phyloP scores from a whole-genome alignment of 2,888 invertebrate genomes.

The Acanthococcus lagerstroemiae region DNA sequence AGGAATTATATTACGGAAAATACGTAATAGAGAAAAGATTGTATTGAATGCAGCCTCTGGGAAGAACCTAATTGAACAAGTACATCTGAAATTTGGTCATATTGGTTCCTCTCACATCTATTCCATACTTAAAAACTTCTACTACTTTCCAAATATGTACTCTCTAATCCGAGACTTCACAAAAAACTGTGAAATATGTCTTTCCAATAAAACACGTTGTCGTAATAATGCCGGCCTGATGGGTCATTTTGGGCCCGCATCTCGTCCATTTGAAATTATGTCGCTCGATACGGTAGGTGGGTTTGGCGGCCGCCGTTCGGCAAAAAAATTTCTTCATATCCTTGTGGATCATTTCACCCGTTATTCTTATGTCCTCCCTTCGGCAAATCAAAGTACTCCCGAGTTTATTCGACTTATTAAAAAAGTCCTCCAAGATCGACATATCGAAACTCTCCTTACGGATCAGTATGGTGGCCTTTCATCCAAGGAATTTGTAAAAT shows the following conservation, averaged over 20 bases:
- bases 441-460: neutral
- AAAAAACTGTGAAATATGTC: conserved; percentile 34
- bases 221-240: conserved; percentile 35
- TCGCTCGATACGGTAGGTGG: conserved; percentile 39
- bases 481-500: neutral
- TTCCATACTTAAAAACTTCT: no score
- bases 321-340: conserved; percentile 39
- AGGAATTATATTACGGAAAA: neutral
- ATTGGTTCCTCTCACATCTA: neutral
- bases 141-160: no score
- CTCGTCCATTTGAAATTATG: conserved; percentile 37
- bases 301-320: conserved; percentile 36
- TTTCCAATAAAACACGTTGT: conserved; percentile 38
- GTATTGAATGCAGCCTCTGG: neutral
- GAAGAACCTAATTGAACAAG: neutral
- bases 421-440: neutral
- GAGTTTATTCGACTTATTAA: conserved; percentile 37
- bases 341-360: conserved; percentile 37
- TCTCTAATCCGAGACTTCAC: conserved; percentile 35
- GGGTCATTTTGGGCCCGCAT: conserved; percentile 38
- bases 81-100: no score
- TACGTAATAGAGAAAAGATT: neutral
- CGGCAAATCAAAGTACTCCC: conserved; percentile 36
- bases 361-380: conserved; percentile 37
- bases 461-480: neutral